A percentile compares a stretch with the other conserved stretches of the same genome.
phyloP scores from a whole-genome alignment of 1,140 invertebrate genomes.

The Pseudachorutes palmiensis region DNA sequence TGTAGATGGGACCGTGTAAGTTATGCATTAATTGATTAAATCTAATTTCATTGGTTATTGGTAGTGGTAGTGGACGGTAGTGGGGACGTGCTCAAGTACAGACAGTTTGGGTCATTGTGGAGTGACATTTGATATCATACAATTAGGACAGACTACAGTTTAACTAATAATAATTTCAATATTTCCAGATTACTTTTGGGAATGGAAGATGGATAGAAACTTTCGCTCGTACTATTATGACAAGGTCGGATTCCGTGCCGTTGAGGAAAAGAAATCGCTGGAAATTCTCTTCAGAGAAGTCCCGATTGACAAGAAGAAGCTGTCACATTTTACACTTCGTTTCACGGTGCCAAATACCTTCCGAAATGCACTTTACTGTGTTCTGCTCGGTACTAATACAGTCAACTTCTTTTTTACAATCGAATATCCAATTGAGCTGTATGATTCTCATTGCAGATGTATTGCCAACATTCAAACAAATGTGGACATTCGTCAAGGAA shows the following conservation, averaged over 20 bases:
- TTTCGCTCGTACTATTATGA: constrained; percentile 85
- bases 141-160: no score
- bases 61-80: no score
- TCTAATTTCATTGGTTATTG: no score
- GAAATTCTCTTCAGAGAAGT: constrained; percentile 82
- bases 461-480: constrained; percentile 62
- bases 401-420: constrained; percentile 14
- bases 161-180: neutral
- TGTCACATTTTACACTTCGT: constrained; percentile 73
- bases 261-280: constrained; percentile 86
- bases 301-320: constrained; percentile 67
- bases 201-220: constrained; percentile 47
- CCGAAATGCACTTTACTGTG: constrained; percentile 74
- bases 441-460: constrained; percentile 49
- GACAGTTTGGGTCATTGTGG: no score
- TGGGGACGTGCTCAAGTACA: no score
- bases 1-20: no score
- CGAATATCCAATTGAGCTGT: neutral
- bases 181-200: neutral
- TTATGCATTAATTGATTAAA: no score
- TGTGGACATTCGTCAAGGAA: constrained; percentile 61
- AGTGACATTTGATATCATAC: no score
- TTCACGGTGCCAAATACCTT: constrained; percentile 74
- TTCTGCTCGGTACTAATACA: constrained; percentile 57
- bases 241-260: constrained; percentile 77